These are phyloP conservation scores for Columba guinea DNA, from an alignment of 2,797 vertebrate genomes.

Conservation along the genomic window DNA sequence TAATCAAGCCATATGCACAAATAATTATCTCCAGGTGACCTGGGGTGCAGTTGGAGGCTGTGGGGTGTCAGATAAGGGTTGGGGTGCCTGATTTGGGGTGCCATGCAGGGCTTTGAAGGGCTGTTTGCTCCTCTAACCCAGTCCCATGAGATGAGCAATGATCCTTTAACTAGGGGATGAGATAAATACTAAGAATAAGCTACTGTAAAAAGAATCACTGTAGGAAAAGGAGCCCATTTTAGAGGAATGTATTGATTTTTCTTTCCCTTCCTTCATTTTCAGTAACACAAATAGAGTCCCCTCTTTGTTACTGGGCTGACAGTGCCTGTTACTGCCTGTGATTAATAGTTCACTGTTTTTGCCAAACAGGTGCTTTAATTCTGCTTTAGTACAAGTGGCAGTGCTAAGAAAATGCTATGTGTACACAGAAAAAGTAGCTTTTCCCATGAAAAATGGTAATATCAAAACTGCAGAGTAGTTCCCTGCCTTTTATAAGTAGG, in stretches of 20 bases:
- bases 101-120: accelerated
- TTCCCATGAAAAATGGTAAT: neutral
- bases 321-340: neutral
- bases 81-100: no score
- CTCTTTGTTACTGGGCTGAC: neutral
- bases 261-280: neutral
- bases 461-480: neutral
- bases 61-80: neutral
- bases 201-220: neutral
- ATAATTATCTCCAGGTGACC: accelerated
- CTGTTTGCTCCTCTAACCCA: neutral
- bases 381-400: neutral
- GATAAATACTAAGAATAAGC: neutral
- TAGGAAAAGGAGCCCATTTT: neutral
- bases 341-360: neutral
- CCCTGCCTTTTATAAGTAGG: neutral
- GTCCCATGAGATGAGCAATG: neutral
- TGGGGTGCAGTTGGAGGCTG: no score
- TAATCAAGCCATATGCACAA: neutral
- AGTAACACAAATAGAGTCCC: neutral
- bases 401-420: neutral
- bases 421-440: neutral
- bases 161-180: neutral
- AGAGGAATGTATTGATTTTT: neutral
- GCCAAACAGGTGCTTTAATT: neutral